Evolutionary conservation across 2,113 vertebrate species (phyloP), one percentile per base, ranked within the genome.

Genomic region (Bubo scandiacus): DNA sequence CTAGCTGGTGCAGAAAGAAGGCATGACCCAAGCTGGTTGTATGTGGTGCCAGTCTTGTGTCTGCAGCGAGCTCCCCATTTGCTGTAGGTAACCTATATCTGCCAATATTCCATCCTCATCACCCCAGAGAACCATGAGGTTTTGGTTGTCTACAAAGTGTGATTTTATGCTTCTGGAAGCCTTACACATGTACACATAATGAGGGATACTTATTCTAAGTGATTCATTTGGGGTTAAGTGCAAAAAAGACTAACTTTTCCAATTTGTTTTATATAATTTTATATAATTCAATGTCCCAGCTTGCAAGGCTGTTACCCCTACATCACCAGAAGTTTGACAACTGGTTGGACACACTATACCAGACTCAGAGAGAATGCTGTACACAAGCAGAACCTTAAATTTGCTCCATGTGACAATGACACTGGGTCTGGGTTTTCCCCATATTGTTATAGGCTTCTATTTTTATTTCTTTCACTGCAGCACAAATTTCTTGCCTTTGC

Each of bases 31-130:
- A 81, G n/a, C 25, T 81, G 59, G 38, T 2, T 32, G n/a, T 21
- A 49, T 0, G 0, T 10, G 19, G 17, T 51, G 32, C 22, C 59
- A 71, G 49, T n/a, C 45, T 67, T 7, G 18, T 11, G 13, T 7
- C 66, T 38, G 12, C 49, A 59, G 65, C 2, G 4, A 63, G 21
- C 40, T 67, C 12, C 8, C 22, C 20, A 5, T 47, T 43, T 72
- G 13, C 43, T 75, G 36, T 32, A 59, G 25, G 43, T 59, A 59
- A 82, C n/a, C 18, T 0, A 1, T 8, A 55, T 30, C 66, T 57
- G 79, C 32, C 6, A 8, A 34, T 58, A 63, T 40, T 66, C 59
- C 30, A 58, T 19, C 25, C 36, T 42, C 38, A 55, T 45, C 83
- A 57, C 12, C 36, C 6, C 34, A 49, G 63, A 38, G 10, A 87